Evolutionary conservation across 1,140 invertebrate species (phyloP).

Genomic region (Lasioglossum albipes): DNA sequence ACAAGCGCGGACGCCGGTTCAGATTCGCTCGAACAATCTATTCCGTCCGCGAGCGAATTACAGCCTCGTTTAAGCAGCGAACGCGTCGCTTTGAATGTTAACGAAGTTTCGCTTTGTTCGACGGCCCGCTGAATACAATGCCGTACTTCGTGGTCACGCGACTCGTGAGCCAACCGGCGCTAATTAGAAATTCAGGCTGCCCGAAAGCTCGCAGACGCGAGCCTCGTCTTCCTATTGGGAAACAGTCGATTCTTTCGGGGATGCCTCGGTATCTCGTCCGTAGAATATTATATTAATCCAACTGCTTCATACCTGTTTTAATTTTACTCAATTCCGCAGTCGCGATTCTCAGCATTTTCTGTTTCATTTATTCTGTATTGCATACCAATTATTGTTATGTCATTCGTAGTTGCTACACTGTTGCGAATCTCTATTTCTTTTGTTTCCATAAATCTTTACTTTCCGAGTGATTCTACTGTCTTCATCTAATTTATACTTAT

Average conservation of each 20-base stretch:
- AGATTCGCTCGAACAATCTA: conserved; percentile 14
- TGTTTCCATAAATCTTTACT: no score
- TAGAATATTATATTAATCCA: neutral
- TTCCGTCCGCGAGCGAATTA: conserved; percentile 22
- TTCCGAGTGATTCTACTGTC: no score
- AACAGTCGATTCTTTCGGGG: neutral
- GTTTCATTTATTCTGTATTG: no score
- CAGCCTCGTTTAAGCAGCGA: neutral
- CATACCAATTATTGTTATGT: no score
- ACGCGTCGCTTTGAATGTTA: conserved; percentile 33
- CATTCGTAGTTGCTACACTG: no score
- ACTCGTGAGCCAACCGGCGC: neutral
- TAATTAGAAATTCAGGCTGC: conserved; percentile 37
- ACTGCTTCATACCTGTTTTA: no score
- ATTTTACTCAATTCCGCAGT: no score
- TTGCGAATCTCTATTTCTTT: no score
- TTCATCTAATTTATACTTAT: no score
- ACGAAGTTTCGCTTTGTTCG: conserved; percentile 26
- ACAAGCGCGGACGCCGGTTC: conserved; percentile 7
- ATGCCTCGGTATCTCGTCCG: neutral
- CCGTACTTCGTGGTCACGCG: conserved; percentile 17
- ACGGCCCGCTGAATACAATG: conserved; percentile 23
- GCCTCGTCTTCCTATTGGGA: neutral
- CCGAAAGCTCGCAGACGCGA: neutral
- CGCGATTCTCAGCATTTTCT: no score